phyloP scores from a whole-genome alignment of 2,113 vertebrate species.

The Phrynocephalus versicolor region DNA sequence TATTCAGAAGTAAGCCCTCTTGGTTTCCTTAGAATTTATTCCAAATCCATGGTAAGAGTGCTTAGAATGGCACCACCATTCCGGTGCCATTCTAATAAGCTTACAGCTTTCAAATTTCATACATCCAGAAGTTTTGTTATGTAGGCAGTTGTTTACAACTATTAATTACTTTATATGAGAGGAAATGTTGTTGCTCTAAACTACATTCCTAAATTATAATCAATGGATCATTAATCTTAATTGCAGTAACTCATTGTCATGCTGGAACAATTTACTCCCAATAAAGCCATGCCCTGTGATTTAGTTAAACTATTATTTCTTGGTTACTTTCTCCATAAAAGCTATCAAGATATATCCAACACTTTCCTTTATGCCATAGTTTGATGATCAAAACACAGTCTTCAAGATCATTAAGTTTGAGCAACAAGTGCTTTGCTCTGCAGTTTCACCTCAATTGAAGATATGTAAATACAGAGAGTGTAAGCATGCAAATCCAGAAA shows the following conservation, averaged over 20 bases:
- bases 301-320: constrained; percentile 33
- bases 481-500: background rate
- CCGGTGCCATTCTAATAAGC: background rate
- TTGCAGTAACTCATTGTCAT: constrained; percentile 52
- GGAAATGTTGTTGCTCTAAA: constrained; percentile 55
- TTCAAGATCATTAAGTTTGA: background rate
- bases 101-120: background rate
- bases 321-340: constrained; percentile 42
- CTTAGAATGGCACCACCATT: background rate
- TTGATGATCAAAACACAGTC: constrained; percentile 20
- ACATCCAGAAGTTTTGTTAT: background rate
- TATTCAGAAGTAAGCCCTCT: background rate
- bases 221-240: constrained; percentile 64
- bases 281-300: constrained; percentile 43
- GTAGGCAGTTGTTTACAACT: constrained; percentile 24
- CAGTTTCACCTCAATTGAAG: background rate
- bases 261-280: constrained; percentile 36
- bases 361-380: constrained; percentile 18
- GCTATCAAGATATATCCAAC: constrained; percentile 31
- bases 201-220: constrained; percentile 58
- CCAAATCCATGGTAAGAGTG: background rate
- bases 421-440: background rate
- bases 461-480: background rate
- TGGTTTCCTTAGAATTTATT: background rate
- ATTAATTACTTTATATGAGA: constrained; percentile 19